Evolutionary conservation across 2,888 invertebrate genomes (phyloP).

Genomic region (Dyspetes luteomarginatus): DNA sequence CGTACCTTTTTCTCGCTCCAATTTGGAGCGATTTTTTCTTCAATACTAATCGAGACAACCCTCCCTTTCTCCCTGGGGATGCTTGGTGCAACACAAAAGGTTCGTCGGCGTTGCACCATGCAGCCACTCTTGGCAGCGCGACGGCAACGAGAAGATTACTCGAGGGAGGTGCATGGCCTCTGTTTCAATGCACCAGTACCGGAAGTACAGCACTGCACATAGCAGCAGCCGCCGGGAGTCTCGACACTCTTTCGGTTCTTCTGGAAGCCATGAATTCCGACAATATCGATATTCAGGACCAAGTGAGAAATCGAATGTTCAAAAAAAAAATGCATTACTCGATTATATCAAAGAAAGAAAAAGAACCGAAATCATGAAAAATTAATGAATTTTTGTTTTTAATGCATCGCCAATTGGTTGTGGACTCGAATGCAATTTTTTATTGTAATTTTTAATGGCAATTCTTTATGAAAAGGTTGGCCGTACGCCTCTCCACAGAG

Average conservation of each 20-base stretch:
- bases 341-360: too few relatives aligned
- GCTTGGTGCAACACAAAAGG: conserved; percentile 62
- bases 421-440: too few relatives aligned
- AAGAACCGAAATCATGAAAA: too few relatives aligned
- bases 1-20: too few relatives aligned
- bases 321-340: too few relatives aligned
- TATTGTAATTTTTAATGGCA: neutral
- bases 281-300: conserved; percentile 65
- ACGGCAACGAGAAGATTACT: conserved; percentile 78
- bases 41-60: conserved; percentile 45
- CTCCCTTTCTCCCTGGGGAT: neutral
- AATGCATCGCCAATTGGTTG: too few relatives aligned
- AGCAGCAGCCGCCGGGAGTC: conserved; percentile 78
- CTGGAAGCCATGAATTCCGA: conserved; percentile 55
- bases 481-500: conserved; percentile 85
- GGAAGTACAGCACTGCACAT: conserved; percentile 81
- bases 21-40: too few relatives aligned
- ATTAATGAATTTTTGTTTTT: too few relatives aligned
- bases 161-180: conserved; percentile 79
- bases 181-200: conserved; percentile 70
- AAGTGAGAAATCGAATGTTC: conserved; percentile 55
- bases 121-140: conserved; percentile 79
- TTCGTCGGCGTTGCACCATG: conserved; percentile 81
- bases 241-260: conserved; percentile 68
- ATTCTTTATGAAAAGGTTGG: conserved; percentile 71